These are phyloP conservation scores for Linnaemya vulpina DNA, from an alignment of 2,888 invertebrate genomes.

Conservation along the genomic window DNA sequence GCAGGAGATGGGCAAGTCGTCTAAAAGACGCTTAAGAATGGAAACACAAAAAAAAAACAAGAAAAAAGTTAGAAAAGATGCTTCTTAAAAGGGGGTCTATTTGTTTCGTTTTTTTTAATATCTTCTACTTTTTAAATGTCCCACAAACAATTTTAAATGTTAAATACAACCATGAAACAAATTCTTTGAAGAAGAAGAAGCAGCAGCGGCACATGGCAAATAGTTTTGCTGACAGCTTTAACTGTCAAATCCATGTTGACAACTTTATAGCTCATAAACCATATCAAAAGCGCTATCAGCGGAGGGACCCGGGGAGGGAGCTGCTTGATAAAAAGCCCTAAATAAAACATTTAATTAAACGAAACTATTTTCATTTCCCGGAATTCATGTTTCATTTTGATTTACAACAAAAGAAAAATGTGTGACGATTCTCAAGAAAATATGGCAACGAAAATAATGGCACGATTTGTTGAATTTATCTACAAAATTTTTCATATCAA, in stretches of 20 bases:
- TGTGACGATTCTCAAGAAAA: conserved; percentile 25
- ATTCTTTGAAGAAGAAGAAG: neutral
- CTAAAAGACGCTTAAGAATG: conserved; percentile 10
- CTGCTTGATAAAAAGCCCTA: neutral
- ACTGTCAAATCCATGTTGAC: conserved; percentile 72
- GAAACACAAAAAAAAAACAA: neutral
- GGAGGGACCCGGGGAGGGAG: conserved; percentile 2
- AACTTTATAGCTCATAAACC: conserved; percentile 73
- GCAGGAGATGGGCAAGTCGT: neutral
- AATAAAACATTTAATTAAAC: conserved; percentile 47
- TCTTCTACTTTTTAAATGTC: conserved; percentile 1
- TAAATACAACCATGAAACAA: neutral
- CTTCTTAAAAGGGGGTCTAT: conserved; percentile 38
- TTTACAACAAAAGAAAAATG: conserved; percentile 19
- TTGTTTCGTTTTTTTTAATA: neutral
- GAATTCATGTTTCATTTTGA: conserved; percentile 44
- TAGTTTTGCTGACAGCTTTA: conserved; percentile 68
- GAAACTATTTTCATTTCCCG: conserved; percentile 63
- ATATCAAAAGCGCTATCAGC: conserved; percentile 24
- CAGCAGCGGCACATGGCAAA: conserved; percentile 24
- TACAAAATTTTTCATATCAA: neutral
- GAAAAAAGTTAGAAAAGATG: conserved; percentile 1
- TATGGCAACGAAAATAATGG: neutral
- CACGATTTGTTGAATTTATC: conserved; percentile 10
- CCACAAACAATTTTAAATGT: neutral